Evolutionary conservation across 2,797 vertebrate species (phyloP).

Genomic region (Gallinago nigripennis): DNA sequence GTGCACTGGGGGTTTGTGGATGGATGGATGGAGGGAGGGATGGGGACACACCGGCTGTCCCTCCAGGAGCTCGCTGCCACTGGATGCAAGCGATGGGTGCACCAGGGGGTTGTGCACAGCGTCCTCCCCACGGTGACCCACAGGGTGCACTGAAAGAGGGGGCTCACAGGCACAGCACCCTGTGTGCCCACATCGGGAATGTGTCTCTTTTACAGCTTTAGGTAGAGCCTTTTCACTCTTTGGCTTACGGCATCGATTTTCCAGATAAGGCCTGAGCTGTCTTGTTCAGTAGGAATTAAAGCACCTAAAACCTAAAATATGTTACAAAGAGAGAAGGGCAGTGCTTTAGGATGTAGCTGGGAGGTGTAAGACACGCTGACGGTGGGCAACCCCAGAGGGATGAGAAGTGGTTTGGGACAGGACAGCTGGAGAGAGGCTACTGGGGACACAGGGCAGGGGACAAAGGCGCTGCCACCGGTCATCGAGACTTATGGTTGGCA

Average conservation of each 20-base stretch:
- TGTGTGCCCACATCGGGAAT: rapidly evolving
- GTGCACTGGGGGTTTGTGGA: no score
- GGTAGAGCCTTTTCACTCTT: not conserved
- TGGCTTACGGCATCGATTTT: not conserved
- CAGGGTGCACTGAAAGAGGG: not conserved
- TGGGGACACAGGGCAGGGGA: no score
- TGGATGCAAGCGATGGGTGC: no score
- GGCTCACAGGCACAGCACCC: not conserved
- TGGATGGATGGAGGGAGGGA: no score
- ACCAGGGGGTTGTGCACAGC: not conserved
- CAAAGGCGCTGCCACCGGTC: not conserved
- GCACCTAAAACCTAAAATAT: not conserved
- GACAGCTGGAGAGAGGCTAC: not conserved
- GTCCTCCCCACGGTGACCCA: not conserved
- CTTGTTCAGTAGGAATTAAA: not conserved
- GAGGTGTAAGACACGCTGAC: not conserved
- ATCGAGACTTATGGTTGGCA: not conserved
- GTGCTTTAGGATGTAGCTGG: not conserved
- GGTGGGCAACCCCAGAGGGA: rapidly evolving
- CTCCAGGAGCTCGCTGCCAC: no score
- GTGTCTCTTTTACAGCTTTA: not conserved
- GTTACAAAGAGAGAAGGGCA: not conserved
- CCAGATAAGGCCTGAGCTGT: not conserved
- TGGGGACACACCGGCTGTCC: no score
- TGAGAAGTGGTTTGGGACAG: not conserved